A percentile compares a stretch with the other conserved stretches of the same genome.
Evolutionary conservation across 2,888 invertebrate genomes (phyloP).

Genomic region (Hydrotaea cyrtoneurina): DNA sequence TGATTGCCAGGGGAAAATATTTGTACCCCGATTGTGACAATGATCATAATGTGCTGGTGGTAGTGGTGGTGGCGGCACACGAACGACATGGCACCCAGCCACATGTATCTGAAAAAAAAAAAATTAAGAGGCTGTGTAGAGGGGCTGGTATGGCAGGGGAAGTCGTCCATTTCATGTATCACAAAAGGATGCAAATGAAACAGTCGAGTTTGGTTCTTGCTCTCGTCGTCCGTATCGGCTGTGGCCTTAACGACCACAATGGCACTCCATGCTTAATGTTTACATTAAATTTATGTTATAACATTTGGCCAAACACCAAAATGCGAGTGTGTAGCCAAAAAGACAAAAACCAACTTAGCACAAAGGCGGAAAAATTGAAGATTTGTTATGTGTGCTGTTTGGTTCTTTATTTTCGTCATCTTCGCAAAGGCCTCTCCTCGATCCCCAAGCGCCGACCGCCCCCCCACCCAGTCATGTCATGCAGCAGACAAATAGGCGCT

Average conservation of each 20-base stretch:
- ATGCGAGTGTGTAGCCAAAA: constrained; percentile 47
- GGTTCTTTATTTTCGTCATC: constrained; percentile 60
- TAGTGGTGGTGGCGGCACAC: constrained; percentile 58
- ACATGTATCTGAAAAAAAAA: constrained; percentile 66
- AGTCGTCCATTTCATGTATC: not conserved
- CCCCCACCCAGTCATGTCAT: constrained; percentile 47
- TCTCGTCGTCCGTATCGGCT: constrained; percentile 17
- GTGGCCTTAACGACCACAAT: constrained; percentile 15
- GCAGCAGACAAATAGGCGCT: constrained; percentile 79
- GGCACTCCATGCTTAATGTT: constrained; percentile 42
- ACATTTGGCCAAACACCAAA: constrained; percentile 66
- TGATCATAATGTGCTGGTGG: not conserved
- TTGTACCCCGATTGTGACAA: constrained; percentile 2
- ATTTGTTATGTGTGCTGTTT: constrained; percentile 70
- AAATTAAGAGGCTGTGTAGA: not conserved
- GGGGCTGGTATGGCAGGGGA: constrained; percentile 27
- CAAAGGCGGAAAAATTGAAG: constrained; percentile 50
- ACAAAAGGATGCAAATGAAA: constrained; percentile 69
- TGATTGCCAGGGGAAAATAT: constrained; percentile 66
- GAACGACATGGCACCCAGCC: constrained; percentile 72
- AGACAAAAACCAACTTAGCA: not conserved
- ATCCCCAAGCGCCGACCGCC: no score
- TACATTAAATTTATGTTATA: constrained; percentile 61
- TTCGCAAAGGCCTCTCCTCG: no score
- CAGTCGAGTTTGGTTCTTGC: constrained; percentile 38